These are phyloP conservation scores for Eudasyphora cyanicolor DNA, from an alignment of 2,888 invertebrate genomes.

Conservation along the genomic window DNA sequence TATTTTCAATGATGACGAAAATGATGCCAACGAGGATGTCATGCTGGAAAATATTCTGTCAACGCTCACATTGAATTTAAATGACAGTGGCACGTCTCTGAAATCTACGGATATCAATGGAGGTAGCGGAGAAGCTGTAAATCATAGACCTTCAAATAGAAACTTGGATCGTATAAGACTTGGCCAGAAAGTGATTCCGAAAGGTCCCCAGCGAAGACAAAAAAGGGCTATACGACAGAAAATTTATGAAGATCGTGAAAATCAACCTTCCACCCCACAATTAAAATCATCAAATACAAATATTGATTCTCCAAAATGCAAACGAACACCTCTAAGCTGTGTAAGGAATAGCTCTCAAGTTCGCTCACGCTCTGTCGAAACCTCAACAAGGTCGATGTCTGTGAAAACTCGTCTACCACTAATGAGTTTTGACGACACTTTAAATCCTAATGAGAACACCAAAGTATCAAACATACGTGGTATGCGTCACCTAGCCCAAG, in stretches of 20 bases:
- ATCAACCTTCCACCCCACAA: slow-evolving; percentile 64
- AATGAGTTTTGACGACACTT: slow-evolving; percentile 72
- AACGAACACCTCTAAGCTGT: slow-evolving; percentile 75
- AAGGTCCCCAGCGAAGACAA: slow-evolving; percentile 66
- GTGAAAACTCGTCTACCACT: slow-evolving; percentile 69
- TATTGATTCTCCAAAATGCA: slow-evolving; percentile 39
- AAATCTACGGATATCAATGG: slow-evolving; percentile 10
- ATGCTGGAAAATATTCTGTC: slow-evolving; percentile 76
- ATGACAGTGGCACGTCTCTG: slow-evolving; percentile 71
- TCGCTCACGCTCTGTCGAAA: slow-evolving; percentile 74
- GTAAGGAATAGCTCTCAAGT: slow-evolving; percentile 73
- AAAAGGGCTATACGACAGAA: slow-evolving; percentile 63
- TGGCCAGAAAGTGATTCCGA: slow-evolving; percentile 63
- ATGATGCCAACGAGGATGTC: slow-evolving; percentile 73
- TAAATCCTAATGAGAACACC: slow-evolving; percentile 62
- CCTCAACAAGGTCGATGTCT: slow-evolving; percentile 67
- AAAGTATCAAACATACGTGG: slow-evolving; percentile 12
- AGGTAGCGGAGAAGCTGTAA: neutral
- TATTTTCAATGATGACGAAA: slow-evolving; percentile 74
- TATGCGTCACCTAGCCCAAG: slow-evolving; percentile 13
- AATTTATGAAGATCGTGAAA: slow-evolving; percentile 73
- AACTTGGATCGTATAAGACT: slow-evolving; percentile 74
- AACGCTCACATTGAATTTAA: slow-evolving; percentile 74
- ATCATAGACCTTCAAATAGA: slow-evolving; percentile 65
- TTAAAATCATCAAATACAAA: slow-evolving; percentile 21